phyloP scores from a whole-genome alignment of 2,888 invertebrate species.

The Pachydiplax longipennis region DNA sequence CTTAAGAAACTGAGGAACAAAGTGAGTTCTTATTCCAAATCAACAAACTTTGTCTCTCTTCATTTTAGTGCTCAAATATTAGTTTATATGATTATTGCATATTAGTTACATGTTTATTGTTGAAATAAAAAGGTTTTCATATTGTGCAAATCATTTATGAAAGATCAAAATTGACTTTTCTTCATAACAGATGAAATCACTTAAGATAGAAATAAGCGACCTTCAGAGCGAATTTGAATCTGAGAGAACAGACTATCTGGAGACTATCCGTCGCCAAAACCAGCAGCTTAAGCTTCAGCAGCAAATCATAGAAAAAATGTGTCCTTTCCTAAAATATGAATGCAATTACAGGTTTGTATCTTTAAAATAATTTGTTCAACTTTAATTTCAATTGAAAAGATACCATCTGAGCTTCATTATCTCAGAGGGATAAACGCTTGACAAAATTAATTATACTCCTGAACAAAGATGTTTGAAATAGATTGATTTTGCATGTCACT shows the following conservation, averaged over 20 bases:
- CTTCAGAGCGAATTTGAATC: slow-evolving; percentile 82
- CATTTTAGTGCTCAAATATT: too few relatives aligned
- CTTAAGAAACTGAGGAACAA: slow-evolving; percentile 71
- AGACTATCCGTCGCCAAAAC: slow-evolving; percentile 78
- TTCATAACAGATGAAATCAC: slow-evolving; percentile 64
- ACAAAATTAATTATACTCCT: too few relatives aligned
- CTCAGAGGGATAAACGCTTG: too few relatives aligned
- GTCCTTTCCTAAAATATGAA: slow-evolving; percentile 73
- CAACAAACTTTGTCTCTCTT: neutral
- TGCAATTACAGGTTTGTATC: slow-evolving; percentile 71
- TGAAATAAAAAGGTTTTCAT: too few relatives aligned
- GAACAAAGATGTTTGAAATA: too few relatives aligned
- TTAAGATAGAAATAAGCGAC: slow-evolving; percentile 78
- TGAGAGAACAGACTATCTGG: slow-evolving; percentile 82
- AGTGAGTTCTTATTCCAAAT: slow-evolving; percentile 57
- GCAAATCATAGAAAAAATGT: slow-evolving; percentile 71
- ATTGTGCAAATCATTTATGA: neutral
- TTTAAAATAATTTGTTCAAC: neutral
- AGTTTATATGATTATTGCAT: too few relatives aligned
- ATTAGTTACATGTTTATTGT: too few relatives aligned
- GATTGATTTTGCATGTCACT: too few relatives aligned
- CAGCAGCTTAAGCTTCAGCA: slow-evolving; percentile 72
- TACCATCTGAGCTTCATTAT: too few relatives aligned
- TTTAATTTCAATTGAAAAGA: too few relatives aligned
- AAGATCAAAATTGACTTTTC: neutral